A percentile compares a stretch with the other conserved stretches of the same genome.
Conservation (phyloP, 2,113 vertebrate species). For the Pachyramphus minor region DNA sequence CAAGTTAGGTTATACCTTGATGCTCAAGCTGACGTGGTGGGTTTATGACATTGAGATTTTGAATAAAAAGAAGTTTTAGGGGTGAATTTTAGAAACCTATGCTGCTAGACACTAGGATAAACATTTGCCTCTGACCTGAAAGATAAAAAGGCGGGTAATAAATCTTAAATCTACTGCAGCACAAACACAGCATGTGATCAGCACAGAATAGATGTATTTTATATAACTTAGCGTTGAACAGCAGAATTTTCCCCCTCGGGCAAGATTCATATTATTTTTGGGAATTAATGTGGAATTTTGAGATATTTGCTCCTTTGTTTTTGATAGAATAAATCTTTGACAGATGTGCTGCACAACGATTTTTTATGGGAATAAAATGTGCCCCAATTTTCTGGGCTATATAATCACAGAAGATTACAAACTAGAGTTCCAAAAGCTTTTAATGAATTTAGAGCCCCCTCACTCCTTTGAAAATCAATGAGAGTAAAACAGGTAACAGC, state of each 20-base stretch:
- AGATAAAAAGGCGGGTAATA: background rate
- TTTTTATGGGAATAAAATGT: background rate
- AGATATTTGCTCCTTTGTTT: background rate
- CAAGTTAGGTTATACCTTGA: background rate
- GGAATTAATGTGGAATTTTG: background rate
- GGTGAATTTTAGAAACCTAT: background rate
- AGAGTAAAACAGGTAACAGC: constrained; percentile 7
- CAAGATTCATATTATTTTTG: background rate
- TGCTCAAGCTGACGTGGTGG: background rate
- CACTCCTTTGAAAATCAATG: background rate
- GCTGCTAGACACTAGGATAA: background rate
- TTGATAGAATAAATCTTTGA: background rate
- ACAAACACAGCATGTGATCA: background rate
- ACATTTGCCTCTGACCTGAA: background rate
- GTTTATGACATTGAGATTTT: background rate
- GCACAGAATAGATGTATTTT: background rate
- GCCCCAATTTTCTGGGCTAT: background rate
- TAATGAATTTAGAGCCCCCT: background rate
- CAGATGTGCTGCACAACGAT: background rate
- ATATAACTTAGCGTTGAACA: background rate
- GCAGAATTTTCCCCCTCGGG: background rate
- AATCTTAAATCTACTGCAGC: background rate
- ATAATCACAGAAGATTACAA: background rate
- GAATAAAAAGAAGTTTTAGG: background rate
- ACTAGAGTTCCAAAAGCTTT: background rate